Evolutionary conservation across 2,797 vertebrate genomes (phyloP), one percentile per base, ranked within the genome.

Genomic region (Cyclura pinguis): DNA sequence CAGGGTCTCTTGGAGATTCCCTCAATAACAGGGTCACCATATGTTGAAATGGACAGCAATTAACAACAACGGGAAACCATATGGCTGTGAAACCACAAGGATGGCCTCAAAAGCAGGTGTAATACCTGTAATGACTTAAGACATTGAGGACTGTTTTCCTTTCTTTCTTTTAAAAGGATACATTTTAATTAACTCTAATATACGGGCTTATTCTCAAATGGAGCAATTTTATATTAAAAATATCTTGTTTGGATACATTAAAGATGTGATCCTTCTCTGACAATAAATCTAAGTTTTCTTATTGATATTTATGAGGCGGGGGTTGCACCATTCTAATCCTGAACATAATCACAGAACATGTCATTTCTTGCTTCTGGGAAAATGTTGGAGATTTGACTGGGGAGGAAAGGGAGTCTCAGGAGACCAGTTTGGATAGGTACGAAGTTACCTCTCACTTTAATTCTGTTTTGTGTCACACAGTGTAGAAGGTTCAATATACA

Each of bases 81-180:
- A 52, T 52, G 52, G 52, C 12, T 52, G 10, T 52, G 12, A 52
- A 91, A 94, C 50, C 50, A 90, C 89, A 94, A 82, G 85, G 95
- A 96, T 90, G 92, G 76, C 89, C 94, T 93, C 24, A n/a, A 27
- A 38, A 93, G 90, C 73, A 94, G 80, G 80, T 86, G n/a, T 77
- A 94, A 94, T 93, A 89, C 57, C 91, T 87, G 55, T 93, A 93
- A 92, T 94, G 73, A 91, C 89, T 86, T 94, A 91, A 91, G 92
- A 84, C 59, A 92, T 86, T 93, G 32, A 47, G 42, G 42, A 47
- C 42, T 47, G 2, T 47, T 47, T 47, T 47, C 42, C 42, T 47
- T 47, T 47, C 42, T 47, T 47, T 47, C 42, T 47, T 47, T 47
- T 47, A 47, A 47, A 47, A 47, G 2, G 42, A 47, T 47, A 47